Conservation (phyloP, 2,888 invertebrate species). For the Drosophila pseudotakahashii region DNA sequence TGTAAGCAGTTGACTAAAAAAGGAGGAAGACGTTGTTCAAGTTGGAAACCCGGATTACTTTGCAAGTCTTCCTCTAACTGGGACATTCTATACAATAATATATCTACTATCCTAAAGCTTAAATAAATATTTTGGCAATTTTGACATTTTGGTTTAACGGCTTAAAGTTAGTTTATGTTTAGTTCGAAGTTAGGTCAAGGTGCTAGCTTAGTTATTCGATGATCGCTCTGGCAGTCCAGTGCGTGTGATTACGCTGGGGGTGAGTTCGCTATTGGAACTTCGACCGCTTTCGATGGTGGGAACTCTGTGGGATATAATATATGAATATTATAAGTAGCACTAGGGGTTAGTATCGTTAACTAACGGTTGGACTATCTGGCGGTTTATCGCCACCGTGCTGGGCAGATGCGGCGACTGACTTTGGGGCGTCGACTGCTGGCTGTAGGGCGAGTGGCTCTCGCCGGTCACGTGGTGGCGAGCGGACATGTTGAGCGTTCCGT, state of each 20-base stretch:
- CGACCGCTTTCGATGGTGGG: constrained; percentile 86
- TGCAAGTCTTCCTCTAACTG: constrained; percentile 50
- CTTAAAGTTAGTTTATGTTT: constrained; percentile 9
- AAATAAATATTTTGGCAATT: constrained; percentile 64
- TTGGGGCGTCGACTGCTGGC: constrained; percentile 79
- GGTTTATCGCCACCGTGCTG: constrained; percentile 85
- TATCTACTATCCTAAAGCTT: constrained; percentile 28
- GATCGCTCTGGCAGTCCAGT: constrained; percentile 84
- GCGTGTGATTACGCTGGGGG: constrained; percentile 86
- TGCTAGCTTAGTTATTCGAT: constrained; percentile 80
- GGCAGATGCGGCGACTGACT: constrained; percentile 85
- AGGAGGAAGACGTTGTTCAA: constrained; percentile 34
- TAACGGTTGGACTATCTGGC: constrained; percentile 86
- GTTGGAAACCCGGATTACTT: constrained; percentile 5
- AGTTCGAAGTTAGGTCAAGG: constrained; percentile 3
- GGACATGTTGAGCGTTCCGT: constrained; percentile 75
- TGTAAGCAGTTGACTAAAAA: constrained; percentile 35
- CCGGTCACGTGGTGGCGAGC: constrained; percentile 77
- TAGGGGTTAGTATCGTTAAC: constrained; percentile 38
- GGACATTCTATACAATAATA: constrained; percentile 26
- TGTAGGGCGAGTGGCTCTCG: constrained; percentile 81
- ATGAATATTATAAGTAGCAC: not conserved
- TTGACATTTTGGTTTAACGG: constrained; percentile 51
- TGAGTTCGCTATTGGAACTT: constrained; percentile 80
- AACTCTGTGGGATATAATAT: constrained; percentile 82